These are phyloP conservation scores for Agonopterix heracliana DNA, from an alignment of 2,888 invertebrate genomes.

Conservation along the genomic window DNA sequence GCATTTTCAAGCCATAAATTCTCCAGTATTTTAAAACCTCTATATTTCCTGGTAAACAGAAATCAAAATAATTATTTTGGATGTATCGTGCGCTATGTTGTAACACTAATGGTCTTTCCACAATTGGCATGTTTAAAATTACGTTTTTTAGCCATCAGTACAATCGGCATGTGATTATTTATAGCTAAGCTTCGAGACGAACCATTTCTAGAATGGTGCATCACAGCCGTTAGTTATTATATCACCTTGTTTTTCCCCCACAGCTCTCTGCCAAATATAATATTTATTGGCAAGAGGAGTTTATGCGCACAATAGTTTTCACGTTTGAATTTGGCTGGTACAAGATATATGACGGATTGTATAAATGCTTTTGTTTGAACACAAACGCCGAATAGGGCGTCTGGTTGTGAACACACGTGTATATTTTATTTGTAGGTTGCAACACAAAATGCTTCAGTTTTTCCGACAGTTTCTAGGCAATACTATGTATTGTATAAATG, in stretches of 20 bases:
- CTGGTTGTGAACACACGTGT: conserved; percentile 16
- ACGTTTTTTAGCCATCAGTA: conserved; percentile 30
- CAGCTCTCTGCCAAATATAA: conserved; percentile 26
- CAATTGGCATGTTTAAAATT: conserved; percentile 29
- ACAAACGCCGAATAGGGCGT: conserved; percentile 16
- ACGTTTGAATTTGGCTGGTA: conserved; percentile 14
- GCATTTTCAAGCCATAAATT: no score
- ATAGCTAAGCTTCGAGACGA: conserved; percentile 42
- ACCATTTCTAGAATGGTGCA: conserved; percentile 38
- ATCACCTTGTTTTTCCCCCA: conserved; percentile 23
- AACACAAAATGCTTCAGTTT: conserved; percentile 30
- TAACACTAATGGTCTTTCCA: not conserved
- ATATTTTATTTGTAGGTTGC: conserved; percentile 25
- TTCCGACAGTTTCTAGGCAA: conserved; percentile 17
- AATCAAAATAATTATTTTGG: no score
- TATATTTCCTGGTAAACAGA: no score
- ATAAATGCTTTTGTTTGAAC: conserved; percentile 25
- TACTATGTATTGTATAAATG: conserved; percentile 2
- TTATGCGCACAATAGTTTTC: conserved; percentile 9
- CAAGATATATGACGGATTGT: conserved; percentile 23
- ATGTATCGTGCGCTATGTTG: no score
- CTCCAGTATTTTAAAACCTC: no score
- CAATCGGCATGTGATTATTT: conserved; percentile 45
- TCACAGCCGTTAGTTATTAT: conserved; percentile 19
- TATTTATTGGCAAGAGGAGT: conserved; percentile 16